phyloP scores from a whole-genome alignment of 2,113 vertebrate genomes.

The Oreochromis aureus region DNA sequence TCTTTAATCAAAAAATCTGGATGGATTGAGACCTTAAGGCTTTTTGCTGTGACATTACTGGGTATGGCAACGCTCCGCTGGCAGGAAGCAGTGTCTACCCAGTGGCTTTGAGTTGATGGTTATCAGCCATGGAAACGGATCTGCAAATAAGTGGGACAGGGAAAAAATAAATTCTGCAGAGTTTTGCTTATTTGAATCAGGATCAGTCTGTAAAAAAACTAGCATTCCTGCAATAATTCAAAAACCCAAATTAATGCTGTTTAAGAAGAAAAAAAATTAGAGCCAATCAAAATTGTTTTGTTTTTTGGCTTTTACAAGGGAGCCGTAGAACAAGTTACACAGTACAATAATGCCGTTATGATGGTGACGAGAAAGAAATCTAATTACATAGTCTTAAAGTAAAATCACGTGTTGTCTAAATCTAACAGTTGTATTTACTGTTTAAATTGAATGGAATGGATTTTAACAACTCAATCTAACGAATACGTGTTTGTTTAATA shows the following conservation, averaged over 20 bases:
- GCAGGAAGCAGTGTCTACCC: not conserved
- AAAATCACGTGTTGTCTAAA: not conserved
- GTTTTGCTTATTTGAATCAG: slow-evolving; percentile 9
- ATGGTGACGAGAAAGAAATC: not conserved
- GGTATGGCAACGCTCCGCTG: not conserved
- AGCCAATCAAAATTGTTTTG: not conserved
- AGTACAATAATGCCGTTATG: too few species aligned
- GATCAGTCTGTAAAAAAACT: not conserved
- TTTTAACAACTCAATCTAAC: not conserved
- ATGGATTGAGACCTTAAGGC: not conserved
- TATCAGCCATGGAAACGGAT: slow-evolving; percentile 15
- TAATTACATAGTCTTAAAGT: not conserved
- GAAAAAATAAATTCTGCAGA: not conserved
- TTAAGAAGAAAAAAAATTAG: not conserved
- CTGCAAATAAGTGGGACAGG: not conserved
- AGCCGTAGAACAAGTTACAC: not conserved
- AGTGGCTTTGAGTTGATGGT: not conserved
- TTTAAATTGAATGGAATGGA: not conserved
- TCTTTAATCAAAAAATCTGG: not conserved
- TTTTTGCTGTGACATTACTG: not conserved
- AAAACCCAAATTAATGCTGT: not conserved
- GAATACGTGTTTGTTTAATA: not conserved
- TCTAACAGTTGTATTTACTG: not conserved
- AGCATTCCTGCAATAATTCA: not conserved
- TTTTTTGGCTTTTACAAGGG: not conserved